phyloP scores from a whole-genome alignment of 2,113 vertebrate species.

The Pyxicephalus adspersus region DNA sequence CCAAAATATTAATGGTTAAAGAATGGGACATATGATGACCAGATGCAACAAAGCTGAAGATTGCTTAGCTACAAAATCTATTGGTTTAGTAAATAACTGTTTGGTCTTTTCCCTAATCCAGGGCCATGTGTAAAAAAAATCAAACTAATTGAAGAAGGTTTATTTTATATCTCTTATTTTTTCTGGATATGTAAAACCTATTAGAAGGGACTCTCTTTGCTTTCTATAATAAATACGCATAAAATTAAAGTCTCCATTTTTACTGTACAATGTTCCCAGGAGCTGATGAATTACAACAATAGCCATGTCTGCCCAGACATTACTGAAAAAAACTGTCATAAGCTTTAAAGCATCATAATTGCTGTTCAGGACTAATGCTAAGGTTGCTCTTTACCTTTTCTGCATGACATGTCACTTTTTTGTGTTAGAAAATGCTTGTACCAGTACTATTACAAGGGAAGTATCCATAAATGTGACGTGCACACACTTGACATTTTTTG shows the following conservation, averaged over 20 bases:
- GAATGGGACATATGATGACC: no score
- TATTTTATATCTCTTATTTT: no score
- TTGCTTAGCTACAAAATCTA: no score
- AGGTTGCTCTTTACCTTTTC: constrained; percentile 7
- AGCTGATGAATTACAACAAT: constrained; percentile 4
- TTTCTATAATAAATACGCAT: no score
- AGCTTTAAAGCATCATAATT: constrained; percentile 40
- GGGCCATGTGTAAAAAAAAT: no score
- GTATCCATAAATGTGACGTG: constrained; percentile 13
- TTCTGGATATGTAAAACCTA: no score
- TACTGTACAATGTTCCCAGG: constrained; percentile 5
- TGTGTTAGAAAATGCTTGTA: constrained; percentile 16
- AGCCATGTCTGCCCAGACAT: constrained; percentile 24
- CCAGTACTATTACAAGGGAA: constrained; percentile 1
- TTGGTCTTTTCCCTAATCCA: no score
- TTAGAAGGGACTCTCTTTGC: no score
- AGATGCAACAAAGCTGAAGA: no score
- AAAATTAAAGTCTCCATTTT: constrained; percentile 5
- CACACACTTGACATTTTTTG: constrained; percentile 32
- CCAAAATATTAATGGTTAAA: no score
- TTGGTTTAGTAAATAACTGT: no score
- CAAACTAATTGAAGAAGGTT: no score
- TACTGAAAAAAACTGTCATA: constrained; percentile 19
- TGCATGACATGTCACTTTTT: constrained; percentile 16
- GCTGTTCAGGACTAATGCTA: constrained; percentile 18